These are phyloP conservation scores for Hucho hucho DNA, from an alignment of 2,113 vertebrate species.

Conservation along the genomic window DNA sequence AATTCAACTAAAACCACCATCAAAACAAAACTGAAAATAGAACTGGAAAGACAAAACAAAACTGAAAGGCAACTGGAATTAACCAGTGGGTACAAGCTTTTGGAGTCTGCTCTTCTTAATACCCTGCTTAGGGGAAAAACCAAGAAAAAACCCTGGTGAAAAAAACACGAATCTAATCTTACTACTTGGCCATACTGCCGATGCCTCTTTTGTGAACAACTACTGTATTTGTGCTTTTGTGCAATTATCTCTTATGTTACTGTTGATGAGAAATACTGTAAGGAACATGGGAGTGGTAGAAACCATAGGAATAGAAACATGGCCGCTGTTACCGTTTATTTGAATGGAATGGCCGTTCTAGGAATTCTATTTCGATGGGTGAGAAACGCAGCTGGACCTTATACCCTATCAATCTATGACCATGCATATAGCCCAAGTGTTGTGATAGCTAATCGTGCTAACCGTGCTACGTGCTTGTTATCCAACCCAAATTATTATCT, in stretches of 20 bases:
- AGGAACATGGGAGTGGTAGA: not conserved
- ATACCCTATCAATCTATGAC: not conserved
- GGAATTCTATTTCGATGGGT: not conserved
- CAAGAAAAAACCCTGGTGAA: too few species aligned
- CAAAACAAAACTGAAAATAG: not conserved
- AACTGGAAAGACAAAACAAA: not conserved
- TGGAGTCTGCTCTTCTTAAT: not conserved
- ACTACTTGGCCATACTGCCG: not conserved
- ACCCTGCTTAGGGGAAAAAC: not conserved
- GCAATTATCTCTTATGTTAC: conserved; percentile 3
- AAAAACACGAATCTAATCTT: not conserved
- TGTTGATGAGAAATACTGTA: not conserved
- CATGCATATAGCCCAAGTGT: not conserved
- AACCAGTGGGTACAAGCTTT: not conserved
- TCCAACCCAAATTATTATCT: too few species aligned
- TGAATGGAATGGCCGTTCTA: too few species aligned
- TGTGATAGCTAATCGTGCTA: not conserved
- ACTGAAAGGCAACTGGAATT: not conserved
- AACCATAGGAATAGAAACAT: too few species aligned
- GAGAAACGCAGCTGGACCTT: conserved; percentile 20
- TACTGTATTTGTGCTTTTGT: conserved; percentile 2
- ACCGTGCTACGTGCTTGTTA: conserved; percentile 1
- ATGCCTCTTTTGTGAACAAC: conserved; percentile 20
- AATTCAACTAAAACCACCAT: not conserved
- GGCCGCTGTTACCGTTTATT: too few species aligned